Percentiles rank a stretch among this genome's conserved stretches.
phyloP scores from a whole-genome alignment of 2,797 vertebrate species.

The Babyrousa celebensis region DNA sequence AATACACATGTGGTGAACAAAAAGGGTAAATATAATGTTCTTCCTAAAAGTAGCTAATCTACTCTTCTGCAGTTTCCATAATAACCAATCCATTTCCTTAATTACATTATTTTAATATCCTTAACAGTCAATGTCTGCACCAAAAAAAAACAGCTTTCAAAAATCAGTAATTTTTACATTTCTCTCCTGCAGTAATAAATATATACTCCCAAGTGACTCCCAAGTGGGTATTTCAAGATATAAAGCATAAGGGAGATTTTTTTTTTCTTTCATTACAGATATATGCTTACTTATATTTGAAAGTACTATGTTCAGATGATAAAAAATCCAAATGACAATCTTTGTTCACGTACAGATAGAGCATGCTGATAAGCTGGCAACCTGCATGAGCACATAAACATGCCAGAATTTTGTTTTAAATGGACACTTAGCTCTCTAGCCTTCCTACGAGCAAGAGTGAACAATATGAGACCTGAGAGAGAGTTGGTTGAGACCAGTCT shows the following conservation, averaged over 20 bases:
- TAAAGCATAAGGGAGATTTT: not conserved
- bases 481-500: not conserved
- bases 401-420: not conserved
- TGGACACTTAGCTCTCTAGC: not conserved
- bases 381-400: not conserved
- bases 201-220: not conserved
- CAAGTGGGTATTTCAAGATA: not conserved
- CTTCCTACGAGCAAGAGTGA: constrained; percentile 16
- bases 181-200: constrained; percentile 24
- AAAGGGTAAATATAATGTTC: not conserved
- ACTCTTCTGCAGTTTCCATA: not conserved
- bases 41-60: constrained; percentile 34
- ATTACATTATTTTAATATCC: constrained; percentile 52
- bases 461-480: not conserved
- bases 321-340: not conserved
- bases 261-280: not conserved
- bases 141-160: not conserved
- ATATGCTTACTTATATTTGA: constrained; percentile 1
- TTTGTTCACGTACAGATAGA: not conserved
- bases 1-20: not conserved
- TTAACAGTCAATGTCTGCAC: constrained; percentile 2
- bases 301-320: constrained; percentile 9
- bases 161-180: not conserved
- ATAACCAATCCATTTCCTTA: constrained; percentile 4
- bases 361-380: not conserved